phyloP scores from a whole-genome alignment of 2,888 invertebrate genomes.

The Nycteola revayana region DNA sequence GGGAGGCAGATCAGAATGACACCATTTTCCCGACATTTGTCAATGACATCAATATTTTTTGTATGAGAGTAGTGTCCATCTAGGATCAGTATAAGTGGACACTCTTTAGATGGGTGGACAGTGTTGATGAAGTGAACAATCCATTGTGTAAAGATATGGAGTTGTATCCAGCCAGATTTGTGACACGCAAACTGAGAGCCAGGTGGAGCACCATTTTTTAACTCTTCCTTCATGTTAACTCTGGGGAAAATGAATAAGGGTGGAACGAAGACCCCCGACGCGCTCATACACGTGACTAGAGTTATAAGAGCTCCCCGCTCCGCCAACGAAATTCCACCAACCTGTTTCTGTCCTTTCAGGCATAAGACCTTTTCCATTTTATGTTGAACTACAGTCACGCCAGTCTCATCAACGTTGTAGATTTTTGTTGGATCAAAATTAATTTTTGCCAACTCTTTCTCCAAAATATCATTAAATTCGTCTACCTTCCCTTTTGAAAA shows the following conservation, averaged over 20 bases:
- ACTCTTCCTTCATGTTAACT: conserved; percentile 29
- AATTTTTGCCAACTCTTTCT: background rate
- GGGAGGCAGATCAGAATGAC: conserved; percentile 3
- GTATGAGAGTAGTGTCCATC: background rate
- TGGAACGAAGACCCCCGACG: conserved; percentile 10
- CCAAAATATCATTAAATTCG: conserved; percentile 1
- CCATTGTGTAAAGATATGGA: conserved; percentile 28
- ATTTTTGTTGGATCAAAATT: background rate
- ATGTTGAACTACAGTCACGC: conserved; percentile 9
- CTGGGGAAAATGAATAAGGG: conserved; percentile 32
- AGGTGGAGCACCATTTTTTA: background rate
- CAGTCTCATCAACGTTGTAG: conserved; percentile 6
- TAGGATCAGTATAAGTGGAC: background rate
- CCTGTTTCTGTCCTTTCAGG: conserved; percentile 15
- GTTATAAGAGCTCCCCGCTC: conserved; percentile 15
- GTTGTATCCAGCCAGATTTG: background rate
- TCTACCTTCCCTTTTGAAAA: conserved; percentile 4
- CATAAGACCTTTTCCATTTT: conserved; percentile 8
- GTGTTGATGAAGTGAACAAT: background rate
- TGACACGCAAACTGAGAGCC: background rate
- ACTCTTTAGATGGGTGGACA: background rate
- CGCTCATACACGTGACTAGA: conserved; percentile 13
- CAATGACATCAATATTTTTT: too few relatives aligned
- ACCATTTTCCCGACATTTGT: background rate
- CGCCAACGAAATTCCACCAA: conserved; percentile 14